These are phyloP conservation scores for Calidris pugnax DNA, from an alignment of 2,113 vertebrate species.

Conservation along the genomic window DNA sequence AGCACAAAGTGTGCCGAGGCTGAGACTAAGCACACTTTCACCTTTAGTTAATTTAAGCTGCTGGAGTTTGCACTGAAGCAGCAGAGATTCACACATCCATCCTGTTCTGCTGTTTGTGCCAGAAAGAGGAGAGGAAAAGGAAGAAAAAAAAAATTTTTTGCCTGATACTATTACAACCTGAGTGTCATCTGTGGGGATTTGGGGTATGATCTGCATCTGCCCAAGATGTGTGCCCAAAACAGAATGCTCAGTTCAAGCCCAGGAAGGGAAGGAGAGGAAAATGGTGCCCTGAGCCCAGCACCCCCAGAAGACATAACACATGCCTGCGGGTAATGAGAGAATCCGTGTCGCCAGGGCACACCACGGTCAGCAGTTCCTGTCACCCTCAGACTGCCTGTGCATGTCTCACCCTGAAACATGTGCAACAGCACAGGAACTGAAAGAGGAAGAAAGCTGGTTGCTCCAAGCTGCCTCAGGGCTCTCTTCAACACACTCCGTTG, in stretches of 20 bases:
- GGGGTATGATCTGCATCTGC: background rate
- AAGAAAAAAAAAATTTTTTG: background rate
- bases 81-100: background rate
- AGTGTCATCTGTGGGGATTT: background rate
- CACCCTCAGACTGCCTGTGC: background rate
- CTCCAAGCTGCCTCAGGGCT: background rate
- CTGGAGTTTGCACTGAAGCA: background rate
- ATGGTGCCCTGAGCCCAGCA: background rate
- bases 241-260: background rate
- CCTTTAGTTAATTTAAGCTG: background rate
- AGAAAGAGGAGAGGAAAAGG: background rate
- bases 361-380: fast-evolving
- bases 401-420: background rate
- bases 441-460: background rate
- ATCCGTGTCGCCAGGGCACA: background rate
- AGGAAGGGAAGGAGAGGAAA: background rate
- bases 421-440: background rate
- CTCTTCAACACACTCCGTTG: background rate
- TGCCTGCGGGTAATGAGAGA: background rate
- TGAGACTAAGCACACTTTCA: background rate
- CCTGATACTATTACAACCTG: background rate
- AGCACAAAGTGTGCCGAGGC: background rate
- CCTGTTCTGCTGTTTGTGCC: background rate
- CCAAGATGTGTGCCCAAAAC: background rate
- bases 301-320: background rate